Conservation (phyloP, 2,797 vertebrate species). For the Enteromius treurensis region DNA sequence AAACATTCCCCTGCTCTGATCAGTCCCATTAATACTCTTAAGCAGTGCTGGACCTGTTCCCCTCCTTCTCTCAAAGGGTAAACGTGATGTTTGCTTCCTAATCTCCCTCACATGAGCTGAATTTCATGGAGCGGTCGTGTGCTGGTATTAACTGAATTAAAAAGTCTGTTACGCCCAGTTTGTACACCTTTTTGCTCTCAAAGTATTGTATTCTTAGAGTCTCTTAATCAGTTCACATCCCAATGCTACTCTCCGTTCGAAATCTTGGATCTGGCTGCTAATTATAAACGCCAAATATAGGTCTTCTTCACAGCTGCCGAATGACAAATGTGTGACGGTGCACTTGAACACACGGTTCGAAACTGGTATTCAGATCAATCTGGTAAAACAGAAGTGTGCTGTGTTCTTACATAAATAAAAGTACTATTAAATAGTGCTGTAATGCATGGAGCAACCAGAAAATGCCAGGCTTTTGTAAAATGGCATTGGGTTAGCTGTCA, state of each 20-base stretch:
- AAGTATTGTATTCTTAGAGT: constrained; percentile 54
- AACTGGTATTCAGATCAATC: constrained; percentile 11
- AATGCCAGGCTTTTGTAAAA: constrained; percentile 42
- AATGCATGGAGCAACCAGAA: constrained; percentile 31
- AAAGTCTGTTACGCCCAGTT: constrained; percentile 46
- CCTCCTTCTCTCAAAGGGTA: constrained; percentile 65
- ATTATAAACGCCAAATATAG: constrained; percentile 53
- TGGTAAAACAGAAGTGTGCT: neutral
- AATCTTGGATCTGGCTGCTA: constrained; percentile 48
- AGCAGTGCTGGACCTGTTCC: constrained; percentile 65
- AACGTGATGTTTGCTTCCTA: constrained; percentile 64
- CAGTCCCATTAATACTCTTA: constrained; percentile 64
- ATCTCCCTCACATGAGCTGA: constrained; percentile 54
- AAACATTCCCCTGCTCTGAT: constrained; percentile 66
- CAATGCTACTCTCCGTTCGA: constrained; percentile 44
- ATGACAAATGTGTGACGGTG: neutral
- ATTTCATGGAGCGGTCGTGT: constrained; percentile 37
- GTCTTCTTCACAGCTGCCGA: constrained; percentile 29
- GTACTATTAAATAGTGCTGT: constrained; percentile 42
- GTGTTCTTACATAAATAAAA: constrained; percentile 22
- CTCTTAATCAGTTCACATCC: constrained; percentile 55
- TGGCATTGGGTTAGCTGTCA: constrained; percentile 55
- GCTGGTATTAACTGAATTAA: constrained; percentile 37
- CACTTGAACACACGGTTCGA: neutral
- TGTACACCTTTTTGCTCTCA: constrained; percentile 40